Conservation (phyloP, 2,888 invertebrate genomes). For the Phortica okadai region DNA sequence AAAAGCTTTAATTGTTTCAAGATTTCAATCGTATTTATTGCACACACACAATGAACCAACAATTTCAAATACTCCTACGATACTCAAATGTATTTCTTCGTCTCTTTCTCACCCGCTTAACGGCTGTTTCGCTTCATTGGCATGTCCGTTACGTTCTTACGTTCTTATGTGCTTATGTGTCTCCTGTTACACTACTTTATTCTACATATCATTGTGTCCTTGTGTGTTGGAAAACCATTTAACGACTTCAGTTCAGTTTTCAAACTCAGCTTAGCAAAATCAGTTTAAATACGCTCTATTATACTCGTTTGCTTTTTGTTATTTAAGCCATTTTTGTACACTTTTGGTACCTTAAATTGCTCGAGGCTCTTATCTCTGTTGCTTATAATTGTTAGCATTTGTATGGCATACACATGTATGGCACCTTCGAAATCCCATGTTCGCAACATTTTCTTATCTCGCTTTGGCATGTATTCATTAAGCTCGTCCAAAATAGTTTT, state of each 20-base stretch:
- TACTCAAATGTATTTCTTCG: too few species aligned
- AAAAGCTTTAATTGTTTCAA: constrained; percentile 3
- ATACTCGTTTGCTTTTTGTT: constrained; percentile 31
- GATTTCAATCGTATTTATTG: constrained; percentile 11
- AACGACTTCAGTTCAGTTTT: constrained; percentile 69
- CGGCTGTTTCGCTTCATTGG: too few species aligned
- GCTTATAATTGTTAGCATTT: constrained; percentile 22
- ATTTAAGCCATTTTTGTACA: constrained; percentile 60
- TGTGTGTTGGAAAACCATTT: constrained; percentile 43
- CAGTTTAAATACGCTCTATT: constrained; percentile 61
- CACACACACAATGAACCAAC: background rate
- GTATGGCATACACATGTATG: constrained; percentile 38
- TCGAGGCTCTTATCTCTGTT: constrained; percentile 25
- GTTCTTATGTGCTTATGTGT: background rate
- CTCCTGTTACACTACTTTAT: background rate
- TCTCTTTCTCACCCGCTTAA: background rate
- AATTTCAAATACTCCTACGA: background rate
- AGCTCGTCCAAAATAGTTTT: constrained; percentile 51
- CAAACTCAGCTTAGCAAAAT: constrained; percentile 52
- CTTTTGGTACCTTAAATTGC: constrained; percentile 35
- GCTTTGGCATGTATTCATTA: constrained; percentile 65
- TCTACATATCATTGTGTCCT: background rate
- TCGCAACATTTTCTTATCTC: constrained; percentile 56
- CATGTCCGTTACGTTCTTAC: background rate
- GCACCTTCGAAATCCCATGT: constrained; percentile 30